Conservation (phyloP, 2,113 vertebrate species). For the Catharus fuscescens region DNA sequence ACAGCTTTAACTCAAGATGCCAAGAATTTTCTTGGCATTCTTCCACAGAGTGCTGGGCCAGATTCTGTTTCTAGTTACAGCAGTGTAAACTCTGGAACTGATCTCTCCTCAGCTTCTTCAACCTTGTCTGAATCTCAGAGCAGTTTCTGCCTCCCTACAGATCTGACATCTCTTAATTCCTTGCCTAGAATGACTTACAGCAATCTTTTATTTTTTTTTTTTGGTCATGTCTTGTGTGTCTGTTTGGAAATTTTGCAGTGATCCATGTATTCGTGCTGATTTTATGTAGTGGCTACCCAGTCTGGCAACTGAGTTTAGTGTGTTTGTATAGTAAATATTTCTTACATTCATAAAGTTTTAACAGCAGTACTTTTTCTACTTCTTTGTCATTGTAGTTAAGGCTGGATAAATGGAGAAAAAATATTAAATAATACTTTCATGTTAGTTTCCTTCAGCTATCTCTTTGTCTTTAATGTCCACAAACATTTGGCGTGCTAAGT, state of each 20-base stretch:
- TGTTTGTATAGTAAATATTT: background rate
- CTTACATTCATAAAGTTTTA: background rate
- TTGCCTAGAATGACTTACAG: background rate
- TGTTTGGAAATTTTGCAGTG: background rate
- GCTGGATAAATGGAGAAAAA: background rate
- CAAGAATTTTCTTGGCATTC: conserved; percentile 39
- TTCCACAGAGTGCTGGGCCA: background rate
- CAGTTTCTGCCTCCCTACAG: background rate
- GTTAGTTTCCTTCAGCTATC: background rate
- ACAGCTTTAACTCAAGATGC: background rate
- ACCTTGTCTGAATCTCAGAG: background rate
- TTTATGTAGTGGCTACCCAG: background rate
- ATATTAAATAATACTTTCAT: background rate
- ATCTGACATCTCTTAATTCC: background rate
- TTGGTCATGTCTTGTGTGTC: background rate
- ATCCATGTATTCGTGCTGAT: background rate
- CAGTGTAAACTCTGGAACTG: background rate
- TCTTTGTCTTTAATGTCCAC: background rate
- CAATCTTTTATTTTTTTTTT: background rate
- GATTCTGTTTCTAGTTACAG: conserved; percentile 27
- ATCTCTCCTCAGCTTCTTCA: background rate
- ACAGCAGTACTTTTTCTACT: background rate
- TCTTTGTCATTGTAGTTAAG: background rate
- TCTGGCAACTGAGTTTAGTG: background rate
- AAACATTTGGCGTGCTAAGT: background rate